A percentile compares a stretch with the other conserved stretches of the same genome.
Conservation (phyloP, 2,797 vertebrate genomes). For the Acipenser oxyrinchus region DNA sequence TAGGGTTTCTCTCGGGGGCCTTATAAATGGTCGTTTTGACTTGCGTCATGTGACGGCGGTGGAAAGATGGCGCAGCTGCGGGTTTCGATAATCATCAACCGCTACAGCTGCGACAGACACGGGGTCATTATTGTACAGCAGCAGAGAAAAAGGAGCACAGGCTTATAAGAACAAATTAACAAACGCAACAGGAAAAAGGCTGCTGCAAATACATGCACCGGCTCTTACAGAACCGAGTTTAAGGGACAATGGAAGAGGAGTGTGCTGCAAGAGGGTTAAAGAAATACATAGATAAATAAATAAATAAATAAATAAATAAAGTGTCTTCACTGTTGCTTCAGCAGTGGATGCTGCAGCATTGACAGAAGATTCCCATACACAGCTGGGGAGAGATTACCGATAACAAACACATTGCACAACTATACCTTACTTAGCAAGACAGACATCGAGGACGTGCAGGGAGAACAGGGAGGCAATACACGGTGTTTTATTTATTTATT, state of each 20-base stretch:
- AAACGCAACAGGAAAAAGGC: not conserved
- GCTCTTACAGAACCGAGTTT: not conserved
- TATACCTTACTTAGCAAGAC: constrained; percentile 3
- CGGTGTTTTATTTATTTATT: constrained; percentile 1
- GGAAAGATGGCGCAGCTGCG: constrained; percentile 60
- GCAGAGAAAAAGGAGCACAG: not conserved
- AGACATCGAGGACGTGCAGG: constrained; percentile 3
- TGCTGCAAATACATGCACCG: not conserved
- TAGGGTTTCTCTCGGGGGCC: constrained; percentile 16
- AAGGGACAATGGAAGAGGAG: not conserved
- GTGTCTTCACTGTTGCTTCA: constrained; percentile 15
- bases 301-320: constrained; percentile 32
- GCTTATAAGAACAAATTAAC: not conserved
- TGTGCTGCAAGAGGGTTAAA: not conserved
- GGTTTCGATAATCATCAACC: not conserved
- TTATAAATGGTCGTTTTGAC: constrained; percentile 36
- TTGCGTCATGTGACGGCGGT: constrained; percentile 58
- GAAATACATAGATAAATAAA: constrained; percentile 19
- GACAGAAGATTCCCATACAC: constrained; percentile 26
- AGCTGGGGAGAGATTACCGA: constrained; percentile 13
- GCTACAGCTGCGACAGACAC: not conserved
- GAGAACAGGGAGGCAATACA: constrained; percentile 10
- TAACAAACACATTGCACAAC: constrained; percentile 9
- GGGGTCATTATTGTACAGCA: not conserved
- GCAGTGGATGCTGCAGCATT: constrained; percentile 36